Conservation (phyloP, 2,113 vertebrate species). For the Ciconia maguari region DNA sequence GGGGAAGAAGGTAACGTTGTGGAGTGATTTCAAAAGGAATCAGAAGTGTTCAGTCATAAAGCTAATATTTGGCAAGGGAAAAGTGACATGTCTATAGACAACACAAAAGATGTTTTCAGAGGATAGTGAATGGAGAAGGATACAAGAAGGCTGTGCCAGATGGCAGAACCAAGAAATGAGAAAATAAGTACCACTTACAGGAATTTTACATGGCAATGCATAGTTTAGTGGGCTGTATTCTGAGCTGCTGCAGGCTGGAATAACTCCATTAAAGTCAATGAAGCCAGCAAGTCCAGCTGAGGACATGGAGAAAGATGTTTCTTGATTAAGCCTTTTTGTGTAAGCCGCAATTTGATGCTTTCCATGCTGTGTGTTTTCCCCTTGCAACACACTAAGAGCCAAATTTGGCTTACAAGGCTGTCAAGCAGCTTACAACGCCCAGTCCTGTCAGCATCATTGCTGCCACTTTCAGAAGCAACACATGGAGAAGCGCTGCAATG, state of each 20-base stretch:
- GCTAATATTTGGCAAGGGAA: slow-evolving; percentile 29
- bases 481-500: neutral
- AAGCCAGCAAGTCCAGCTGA: neutral
- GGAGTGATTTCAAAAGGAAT: neutral
- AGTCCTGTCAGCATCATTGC: neutral
- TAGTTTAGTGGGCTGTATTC: neutral
- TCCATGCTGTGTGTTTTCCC: neutral
- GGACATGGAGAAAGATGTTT: neutral
- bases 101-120: neutral
- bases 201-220: neutral
- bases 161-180: neutral
- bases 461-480: neutral
- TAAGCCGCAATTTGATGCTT: neutral
- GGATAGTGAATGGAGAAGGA: neutral
- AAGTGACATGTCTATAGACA: neutral
- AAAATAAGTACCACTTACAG: neutral
- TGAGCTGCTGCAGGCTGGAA: neutral
- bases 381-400: neutral
- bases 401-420: neutral
- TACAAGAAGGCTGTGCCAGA: neutral
- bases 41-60: neutral
- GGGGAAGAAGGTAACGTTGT: neutral
- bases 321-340: neutral
- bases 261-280: neutral
- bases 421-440: neutral